These are phyloP conservation scores for Aphelenchoides fujianensis DNA, from an alignment of 1,140 invertebrate genomes.

Conservation along the genomic window DNA sequence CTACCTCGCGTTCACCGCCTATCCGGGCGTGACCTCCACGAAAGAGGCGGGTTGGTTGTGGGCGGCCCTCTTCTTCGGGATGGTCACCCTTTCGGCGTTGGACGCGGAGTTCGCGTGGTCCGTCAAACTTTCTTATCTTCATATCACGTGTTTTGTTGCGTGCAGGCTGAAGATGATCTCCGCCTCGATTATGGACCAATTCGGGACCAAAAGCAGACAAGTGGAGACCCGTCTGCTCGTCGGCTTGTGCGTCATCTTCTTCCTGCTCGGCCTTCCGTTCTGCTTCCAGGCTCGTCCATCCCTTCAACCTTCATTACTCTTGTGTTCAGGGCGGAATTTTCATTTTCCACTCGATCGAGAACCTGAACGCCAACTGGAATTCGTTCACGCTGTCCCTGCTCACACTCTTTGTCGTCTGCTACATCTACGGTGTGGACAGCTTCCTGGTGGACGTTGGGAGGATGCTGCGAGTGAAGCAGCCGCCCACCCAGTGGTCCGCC, in stretches of 20 bases:
- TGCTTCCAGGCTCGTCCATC: slow-evolving; percentile 30
- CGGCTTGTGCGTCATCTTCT: slow-evolving; percentile 48
- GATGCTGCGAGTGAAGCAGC: slow-evolving; percentile 44
- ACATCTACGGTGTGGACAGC: slow-evolving; percentile 56
- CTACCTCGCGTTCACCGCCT: slow-evolving; percentile 56
- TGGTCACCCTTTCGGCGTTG: slow-evolving; percentile 54
- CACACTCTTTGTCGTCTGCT: slow-evolving; percentile 53
- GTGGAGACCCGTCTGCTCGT: slow-evolving; percentile 49
- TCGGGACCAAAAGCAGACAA: slow-evolving; percentile 48
- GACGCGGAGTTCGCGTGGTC: slow-evolving; percentile 61
- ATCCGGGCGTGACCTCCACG: slow-evolving; percentile 55
- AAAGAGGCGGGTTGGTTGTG: slow-evolving; percentile 56
- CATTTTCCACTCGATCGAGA: slow-evolving; percentile 60
- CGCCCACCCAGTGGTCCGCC: slow-evolving; percentile 1
- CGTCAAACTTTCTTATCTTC: no score
- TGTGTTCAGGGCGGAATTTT: slow-evolving; percentile 54
- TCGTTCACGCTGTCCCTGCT: slow-evolving; percentile 52
- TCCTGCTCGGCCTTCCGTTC: slow-evolving; percentile 51
- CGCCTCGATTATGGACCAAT: slow-evolving; percentile 55
- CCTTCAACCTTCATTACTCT: no score
- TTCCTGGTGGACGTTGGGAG: slow-evolving; percentile 55
- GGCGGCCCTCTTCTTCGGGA: slow-evolving; percentile 57
- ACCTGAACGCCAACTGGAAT: slow-evolving; percentile 61
- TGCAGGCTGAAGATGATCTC: slow-evolving; percentile 60
- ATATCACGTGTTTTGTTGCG: not conserved